Evolutionary conservation across 2,888 invertebrate genomes (phyloP).

Genomic region (Zaprionus obscuricornis): DNA sequence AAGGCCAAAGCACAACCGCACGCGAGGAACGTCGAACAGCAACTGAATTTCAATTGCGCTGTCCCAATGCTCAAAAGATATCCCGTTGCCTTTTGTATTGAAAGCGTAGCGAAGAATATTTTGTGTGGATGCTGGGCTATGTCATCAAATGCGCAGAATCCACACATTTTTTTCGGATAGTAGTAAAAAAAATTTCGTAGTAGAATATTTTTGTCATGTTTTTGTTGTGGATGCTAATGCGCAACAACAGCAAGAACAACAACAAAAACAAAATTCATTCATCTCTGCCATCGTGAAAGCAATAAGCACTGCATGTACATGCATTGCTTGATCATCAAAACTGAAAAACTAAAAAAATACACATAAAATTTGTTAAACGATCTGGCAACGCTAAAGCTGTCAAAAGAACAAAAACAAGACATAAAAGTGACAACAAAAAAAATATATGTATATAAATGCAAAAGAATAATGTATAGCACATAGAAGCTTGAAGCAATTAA

Average conservation of each 20-base stretch:
- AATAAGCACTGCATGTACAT: too few relatives aligned
- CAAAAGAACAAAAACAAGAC: too few relatives aligned
- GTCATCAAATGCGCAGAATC: constrained; percentile 66
- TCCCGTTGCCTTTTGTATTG: constrained; percentile 55
- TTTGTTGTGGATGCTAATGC: constrained; percentile 68
- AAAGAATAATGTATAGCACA: too few relatives aligned
- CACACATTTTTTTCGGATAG: constrained; percentile 6
- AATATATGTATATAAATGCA: too few relatives aligned
- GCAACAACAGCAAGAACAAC: too few relatives aligned
- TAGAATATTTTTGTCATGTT: too few relatives aligned
- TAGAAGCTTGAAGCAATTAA: too few relatives aligned
- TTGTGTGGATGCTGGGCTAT: constrained; percentile 60
- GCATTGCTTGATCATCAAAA: constrained; percentile 28
- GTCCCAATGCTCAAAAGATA: constrained; percentile 47
- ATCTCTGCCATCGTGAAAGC: constrained; percentile 10
- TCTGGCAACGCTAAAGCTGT: constrained; percentile 31
- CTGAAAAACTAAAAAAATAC: too few relatives aligned
- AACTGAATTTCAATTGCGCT: constrained; percentile 79
- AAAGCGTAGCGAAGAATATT: too few relatives aligned
- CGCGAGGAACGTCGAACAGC: constrained; percentile 80
- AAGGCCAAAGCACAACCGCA: constrained; percentile 75
- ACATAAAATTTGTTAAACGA: constrained; percentile 25
- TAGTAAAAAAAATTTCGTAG: constrained; percentile 52
- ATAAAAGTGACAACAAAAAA: too few relatives aligned
- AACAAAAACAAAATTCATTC: constrained; percentile 48